Percentiles rank a stretch among this genome's conserved stretches.
phyloP scores from a whole-genome alignment of 2,797 vertebrate species.

The Heteromormyrus szaboi region DNA sequence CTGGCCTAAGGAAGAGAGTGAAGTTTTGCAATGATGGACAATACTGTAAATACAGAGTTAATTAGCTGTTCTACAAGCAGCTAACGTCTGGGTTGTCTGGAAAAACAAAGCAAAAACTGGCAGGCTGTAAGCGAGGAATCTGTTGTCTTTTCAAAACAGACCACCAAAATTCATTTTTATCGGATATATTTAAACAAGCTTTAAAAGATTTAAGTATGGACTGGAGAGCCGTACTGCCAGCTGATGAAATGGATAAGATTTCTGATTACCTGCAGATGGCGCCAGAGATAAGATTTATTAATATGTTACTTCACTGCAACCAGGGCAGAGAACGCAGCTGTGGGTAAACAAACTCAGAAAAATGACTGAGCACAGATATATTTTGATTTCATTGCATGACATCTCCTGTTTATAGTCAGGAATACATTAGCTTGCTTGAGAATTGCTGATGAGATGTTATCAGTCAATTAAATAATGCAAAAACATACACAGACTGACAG shows the following conservation, averaged over 20 bases:
- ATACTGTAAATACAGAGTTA: not conserved
- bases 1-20: not conserved
- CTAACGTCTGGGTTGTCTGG: not conserved
- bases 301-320: not conserved
- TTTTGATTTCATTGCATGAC: slow-evolving; percentile 6
- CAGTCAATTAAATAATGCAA: not conserved
- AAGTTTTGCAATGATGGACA: not conserved
- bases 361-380: slow-evolving; percentile 2
- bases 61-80: not conserved
- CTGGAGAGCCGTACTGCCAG: not conserved
- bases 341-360: not conserved
- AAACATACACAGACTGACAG: slow-evolving; percentile 5
- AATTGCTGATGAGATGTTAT: slow-evolving; percentile 12
- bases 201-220: not conserved
- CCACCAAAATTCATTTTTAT: not conserved
- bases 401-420: slow-evolving; percentile 5
- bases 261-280: slow-evolving; percentile 28
- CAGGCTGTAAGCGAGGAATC: not conserved
- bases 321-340: not conserved
- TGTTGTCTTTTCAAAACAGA: not conserved
- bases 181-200: not conserved
- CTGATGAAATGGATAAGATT: not conserved
- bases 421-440: not conserved
- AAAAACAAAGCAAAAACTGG: not conserved
- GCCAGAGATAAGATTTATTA: slow-evolving; percentile 25